phyloP scores from a whole-genome alignment of 1,140 invertebrate species.

The Myzus persicae region DNA sequence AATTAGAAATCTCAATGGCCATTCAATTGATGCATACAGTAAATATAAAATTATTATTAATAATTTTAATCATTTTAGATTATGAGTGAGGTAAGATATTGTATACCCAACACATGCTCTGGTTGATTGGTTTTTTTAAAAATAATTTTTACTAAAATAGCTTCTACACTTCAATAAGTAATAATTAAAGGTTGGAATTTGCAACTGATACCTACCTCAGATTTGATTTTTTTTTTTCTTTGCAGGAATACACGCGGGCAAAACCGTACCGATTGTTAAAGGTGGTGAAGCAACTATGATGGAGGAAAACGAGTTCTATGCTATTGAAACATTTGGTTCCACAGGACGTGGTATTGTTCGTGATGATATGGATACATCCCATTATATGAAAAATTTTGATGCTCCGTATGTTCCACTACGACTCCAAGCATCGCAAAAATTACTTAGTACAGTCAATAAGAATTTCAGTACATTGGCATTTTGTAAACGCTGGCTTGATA shows the following conservation, averaged over 20 bases:
- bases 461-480: slow-evolving; percentile 98
- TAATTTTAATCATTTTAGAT: not conserved
- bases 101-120: not conserved
- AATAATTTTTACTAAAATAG: not conserved
- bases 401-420: slow-evolving; percentile 90
- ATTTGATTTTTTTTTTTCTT: not conserved
- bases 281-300: slow-evolving; percentile 96
- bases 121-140: not conserved
- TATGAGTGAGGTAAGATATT: not conserved
- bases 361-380: slow-evolving; percentile 98
- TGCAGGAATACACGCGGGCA: slow-evolving; percentile 94
- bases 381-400: slow-evolving; percentile 99
- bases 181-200: not conserved
- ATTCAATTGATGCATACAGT: slow-evolving; percentile 96
- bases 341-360: slow-evolving; percentile 96
- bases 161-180: not conserved
- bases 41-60: slow-evolving; percentile 64
- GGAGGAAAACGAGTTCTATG: slow-evolving; percentile 99
- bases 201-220: not conserved
- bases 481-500: slow-evolving; percentile 98
- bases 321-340: slow-evolving; percentile 99
- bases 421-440: slow-evolving; percentile 88
- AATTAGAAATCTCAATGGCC: slow-evolving; percentile 98
- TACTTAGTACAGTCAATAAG: slow-evolving; percentile 96
- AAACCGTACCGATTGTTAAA: slow-evolving; percentile 99